Evolutionary conservation across 1,140 invertebrate genomes (phyloP).

Genomic region (Drosophila kurseongensis): DNA sequence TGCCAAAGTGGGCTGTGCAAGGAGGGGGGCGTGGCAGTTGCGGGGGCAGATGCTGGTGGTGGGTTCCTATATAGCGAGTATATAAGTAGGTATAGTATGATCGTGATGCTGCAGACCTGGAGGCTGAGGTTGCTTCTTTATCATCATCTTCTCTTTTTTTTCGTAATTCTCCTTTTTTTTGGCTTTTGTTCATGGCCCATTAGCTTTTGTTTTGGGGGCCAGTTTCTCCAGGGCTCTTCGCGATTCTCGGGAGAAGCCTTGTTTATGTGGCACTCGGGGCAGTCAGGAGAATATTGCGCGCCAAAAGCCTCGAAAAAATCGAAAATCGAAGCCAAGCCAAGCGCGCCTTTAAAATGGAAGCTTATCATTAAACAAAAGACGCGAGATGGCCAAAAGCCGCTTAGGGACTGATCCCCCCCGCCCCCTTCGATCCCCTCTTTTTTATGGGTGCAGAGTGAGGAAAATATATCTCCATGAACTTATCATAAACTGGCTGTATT

Average conservation of each 20-base stretch:
- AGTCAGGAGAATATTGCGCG: constrained; percentile 66
- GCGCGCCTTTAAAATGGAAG: constrained; percentile 22
- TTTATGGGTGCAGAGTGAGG: too few relatives aligned
- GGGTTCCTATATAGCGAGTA: constrained; percentile 9
- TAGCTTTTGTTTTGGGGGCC: constrained; percentile 62
- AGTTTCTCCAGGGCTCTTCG: constrained; percentile 21
- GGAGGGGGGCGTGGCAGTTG: background rate
- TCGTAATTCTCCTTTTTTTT: constrained; percentile 18
- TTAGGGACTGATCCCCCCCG: constrained; percentile 10
- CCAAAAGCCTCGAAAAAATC: constrained; percentile 53
- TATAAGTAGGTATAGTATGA: background rate
- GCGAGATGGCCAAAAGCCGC: constrained; percentile 28
- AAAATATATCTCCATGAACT: constrained; percentile 3
- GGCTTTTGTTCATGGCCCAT: constrained; percentile 61
- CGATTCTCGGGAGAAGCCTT: constrained; percentile 21
- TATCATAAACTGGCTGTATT: constrained; percentile 6
- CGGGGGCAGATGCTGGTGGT: constrained; percentile 14
- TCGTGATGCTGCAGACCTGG: constrained; percentile 42
- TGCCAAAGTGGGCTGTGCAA: constrained; percentile 26
- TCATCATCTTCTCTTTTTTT: constrained; percentile 16
- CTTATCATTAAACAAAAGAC: constrained; percentile 55
- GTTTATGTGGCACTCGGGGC: constrained; percentile 69
- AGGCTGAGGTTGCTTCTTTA: constrained; percentile 21
- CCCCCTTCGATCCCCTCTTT: background rate
- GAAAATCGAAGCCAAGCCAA: constrained; percentile 44